Evolutionary conservation across 2,797 vertebrate species (phyloP).

Genomic region (Semotilus atromaculatus): DNA sequence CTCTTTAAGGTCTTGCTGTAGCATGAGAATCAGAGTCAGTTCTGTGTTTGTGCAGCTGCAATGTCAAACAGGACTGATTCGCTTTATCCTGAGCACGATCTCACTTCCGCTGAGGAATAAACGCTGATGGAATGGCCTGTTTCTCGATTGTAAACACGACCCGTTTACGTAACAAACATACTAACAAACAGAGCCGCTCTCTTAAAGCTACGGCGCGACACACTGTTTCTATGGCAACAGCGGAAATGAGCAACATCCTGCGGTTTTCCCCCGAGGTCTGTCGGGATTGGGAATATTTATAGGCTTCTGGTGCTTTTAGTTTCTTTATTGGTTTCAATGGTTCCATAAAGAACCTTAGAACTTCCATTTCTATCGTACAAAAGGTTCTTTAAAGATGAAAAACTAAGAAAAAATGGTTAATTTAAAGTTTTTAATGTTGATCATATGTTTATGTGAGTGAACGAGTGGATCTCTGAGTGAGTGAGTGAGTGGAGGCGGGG

Average conservation of each 20-base stretch:
- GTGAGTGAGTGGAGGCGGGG: too few relatives aligned
- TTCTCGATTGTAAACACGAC: slow-evolving; percentile 34
- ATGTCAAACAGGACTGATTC: neutral
- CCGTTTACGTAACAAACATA: slow-evolving; percentile 64
- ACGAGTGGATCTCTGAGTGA: too few relatives aligned
- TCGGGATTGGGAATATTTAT: neutral
- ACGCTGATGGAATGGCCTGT: slow-evolving; percentile 32
- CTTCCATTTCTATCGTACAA: neutral
- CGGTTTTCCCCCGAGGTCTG: neutral
- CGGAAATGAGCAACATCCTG: neutral
- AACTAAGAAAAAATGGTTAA: too few relatives aligned
- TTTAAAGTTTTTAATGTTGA: too few relatives aligned
- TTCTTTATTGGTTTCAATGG: neutral
- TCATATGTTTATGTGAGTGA: too few relatives aligned
- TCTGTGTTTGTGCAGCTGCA: slow-evolving; percentile 52
- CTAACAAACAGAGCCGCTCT: slow-evolving; percentile 68
- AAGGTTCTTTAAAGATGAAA: neutral
- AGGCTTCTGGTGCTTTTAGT: neutral
- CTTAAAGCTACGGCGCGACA: slow-evolving; percentile 73
- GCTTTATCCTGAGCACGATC: neutral
- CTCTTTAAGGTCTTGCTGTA: slow-evolving; percentile 5
- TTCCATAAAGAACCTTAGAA: neutral
- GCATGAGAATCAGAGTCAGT: neutral
- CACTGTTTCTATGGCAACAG: slow-evolving; percentile 44
- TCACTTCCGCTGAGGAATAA: slow-evolving; percentile 18